phyloP scores from a whole-genome alignment of 2,797 vertebrate species.

The Spinus olivaceus region DNA sequence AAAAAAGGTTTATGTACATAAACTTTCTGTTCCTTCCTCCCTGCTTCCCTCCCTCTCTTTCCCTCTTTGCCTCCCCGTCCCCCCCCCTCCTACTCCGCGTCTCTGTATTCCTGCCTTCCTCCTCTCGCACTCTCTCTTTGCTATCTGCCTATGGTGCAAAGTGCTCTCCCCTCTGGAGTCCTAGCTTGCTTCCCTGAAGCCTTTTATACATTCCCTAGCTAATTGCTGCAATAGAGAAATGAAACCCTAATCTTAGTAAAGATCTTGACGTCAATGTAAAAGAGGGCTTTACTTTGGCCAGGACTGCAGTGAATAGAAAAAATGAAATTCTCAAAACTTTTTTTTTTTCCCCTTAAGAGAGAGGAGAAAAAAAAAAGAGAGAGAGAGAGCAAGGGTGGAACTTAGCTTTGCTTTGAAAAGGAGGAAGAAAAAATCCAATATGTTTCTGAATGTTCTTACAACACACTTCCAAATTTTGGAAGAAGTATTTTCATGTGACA shows the following conservation, averaged over 20 bases:
- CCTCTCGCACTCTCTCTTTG: constrained; percentile 58
- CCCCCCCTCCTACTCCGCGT: not conserved
- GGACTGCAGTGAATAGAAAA: constrained; percentile 81
- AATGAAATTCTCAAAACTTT: constrained; percentile 79
- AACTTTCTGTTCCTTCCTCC: constrained; percentile 61
- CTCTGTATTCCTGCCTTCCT: constrained; percentile 58
- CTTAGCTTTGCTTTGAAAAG: constrained; percentile 72
- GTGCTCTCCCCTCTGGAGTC: constrained; percentile 77
- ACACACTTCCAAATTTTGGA: constrained; percentile 66
- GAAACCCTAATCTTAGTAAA: constrained; percentile 86
- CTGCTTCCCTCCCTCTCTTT: constrained; percentile 7
- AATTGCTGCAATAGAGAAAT: constrained; percentile 88
- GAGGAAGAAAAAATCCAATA: not conserved
- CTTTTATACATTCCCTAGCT: constrained; percentile 86
- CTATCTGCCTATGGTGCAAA: constrained; percentile 78
- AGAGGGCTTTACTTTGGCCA: constrained; percentile 87
- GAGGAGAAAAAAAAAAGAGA: not conserved
- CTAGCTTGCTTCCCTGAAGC: constrained; percentile 77
- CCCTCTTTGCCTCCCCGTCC: not conserved
- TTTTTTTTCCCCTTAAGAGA: not conserved
- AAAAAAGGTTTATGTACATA: constrained; percentile 57
- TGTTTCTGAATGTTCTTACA: constrained; percentile 53
- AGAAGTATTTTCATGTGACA: constrained; percentile 57
- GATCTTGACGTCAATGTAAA: constrained; percentile 88
- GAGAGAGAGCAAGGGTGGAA: constrained; percentile 63